A percentile compares a stretch with the other conserved stretches of the same genome.
These are phyloP conservation scores for Alfaro cultratus DNA, from an alignment of 2,797 vertebrate genomes.

Conservation along the genomic window DNA sequence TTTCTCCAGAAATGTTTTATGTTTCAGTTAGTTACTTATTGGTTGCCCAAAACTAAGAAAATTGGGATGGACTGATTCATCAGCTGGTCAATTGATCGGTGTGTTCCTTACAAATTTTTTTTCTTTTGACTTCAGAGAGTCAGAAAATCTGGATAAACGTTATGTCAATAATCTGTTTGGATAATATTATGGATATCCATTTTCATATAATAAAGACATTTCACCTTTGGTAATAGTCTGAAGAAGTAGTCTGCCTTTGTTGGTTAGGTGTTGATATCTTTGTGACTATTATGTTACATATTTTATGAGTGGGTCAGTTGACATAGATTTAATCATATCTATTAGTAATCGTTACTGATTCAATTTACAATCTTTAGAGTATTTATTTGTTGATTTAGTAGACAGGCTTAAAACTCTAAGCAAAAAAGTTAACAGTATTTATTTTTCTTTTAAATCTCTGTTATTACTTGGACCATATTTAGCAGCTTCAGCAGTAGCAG, in stretches of 20 bases:
- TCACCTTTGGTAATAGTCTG: background rate
- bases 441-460: background rate
- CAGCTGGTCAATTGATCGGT: too few relatives aligned
- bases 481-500: constrained; percentile 61
- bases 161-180: background rate
- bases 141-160: background rate
- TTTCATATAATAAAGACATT: too few relatives aligned
- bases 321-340: background rate
- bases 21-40: too few relatives aligned
- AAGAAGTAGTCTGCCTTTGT: background rate
- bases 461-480: constrained; percentile 44
- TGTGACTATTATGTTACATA: background rate
- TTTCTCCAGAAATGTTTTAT: too few relatives aligned
- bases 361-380: too few relatives aligned
- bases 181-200: too few relatives aligned
- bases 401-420: background rate
- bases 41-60: too few relatives aligned
- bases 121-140: background rate
- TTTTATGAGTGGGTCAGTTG: background rate
- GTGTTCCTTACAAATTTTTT: background rate
- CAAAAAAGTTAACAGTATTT: background rate
- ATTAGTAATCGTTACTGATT: background rate
- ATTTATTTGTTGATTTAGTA: too few relatives aligned
- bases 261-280: background rate
- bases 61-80: too few relatives aligned